These are phyloP conservation scores for Heteromormyrus szaboi DNA, from an alignment of 2,797 vertebrate genomes.

Conservation along the genomic window DNA sequence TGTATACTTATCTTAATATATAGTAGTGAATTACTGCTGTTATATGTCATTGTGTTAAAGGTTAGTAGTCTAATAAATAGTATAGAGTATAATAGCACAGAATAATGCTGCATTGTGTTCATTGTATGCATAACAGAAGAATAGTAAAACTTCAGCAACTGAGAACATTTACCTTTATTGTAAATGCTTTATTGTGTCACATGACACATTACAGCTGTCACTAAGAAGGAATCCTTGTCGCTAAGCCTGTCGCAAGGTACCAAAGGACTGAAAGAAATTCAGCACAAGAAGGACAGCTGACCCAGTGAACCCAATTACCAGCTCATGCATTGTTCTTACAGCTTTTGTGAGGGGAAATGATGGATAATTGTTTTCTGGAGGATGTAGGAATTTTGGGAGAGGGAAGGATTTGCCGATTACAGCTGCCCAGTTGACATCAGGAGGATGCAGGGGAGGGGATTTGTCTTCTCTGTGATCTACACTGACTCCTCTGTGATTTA, in stretches of 20 bases:
- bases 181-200: background rate
- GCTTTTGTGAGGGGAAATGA: background rate
- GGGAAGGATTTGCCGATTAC: conserved; percentile 28
- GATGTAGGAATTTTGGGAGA: conserved; percentile 13
- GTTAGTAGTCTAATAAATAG: background rate
- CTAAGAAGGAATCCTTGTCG: background rate
- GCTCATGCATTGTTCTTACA: background rate
- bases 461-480: conserved; percentile 29
- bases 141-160: background rate
- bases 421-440: conserved; percentile 4
- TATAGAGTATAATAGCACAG: background rate
- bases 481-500: conserved; percentile 30
- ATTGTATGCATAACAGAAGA: background rate
- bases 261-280: background rate
- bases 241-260: background rate
- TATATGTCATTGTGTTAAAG: background rate
- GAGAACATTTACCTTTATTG: background rate
- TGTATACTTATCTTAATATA: background rate
- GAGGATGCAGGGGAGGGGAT: conserved; percentile 28
- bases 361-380: background rate
- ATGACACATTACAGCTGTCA: background rate
- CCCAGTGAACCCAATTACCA: background rate
- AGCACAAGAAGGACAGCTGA: background rate
- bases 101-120: background rate
- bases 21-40: background rate